A percentile compares a stretch with the other conserved stretches of the same genome.
These are phyloP conservation scores for Ataeniobius toweri DNA, from an alignment of 2,797 vertebrate species.

Conservation along the genomic window DNA sequence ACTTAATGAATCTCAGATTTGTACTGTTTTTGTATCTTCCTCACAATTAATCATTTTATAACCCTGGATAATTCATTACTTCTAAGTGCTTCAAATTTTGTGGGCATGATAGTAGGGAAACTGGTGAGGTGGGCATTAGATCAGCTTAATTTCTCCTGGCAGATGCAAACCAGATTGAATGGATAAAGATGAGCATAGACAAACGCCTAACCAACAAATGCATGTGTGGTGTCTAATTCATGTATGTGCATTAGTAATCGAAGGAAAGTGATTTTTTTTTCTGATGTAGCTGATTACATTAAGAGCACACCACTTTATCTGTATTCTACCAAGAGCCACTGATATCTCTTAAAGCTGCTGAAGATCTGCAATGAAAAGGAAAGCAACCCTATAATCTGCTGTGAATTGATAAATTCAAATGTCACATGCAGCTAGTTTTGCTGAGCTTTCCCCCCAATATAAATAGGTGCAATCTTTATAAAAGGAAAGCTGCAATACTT, in stretches of 20 bases:
- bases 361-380: slow-evolving; percentile 38
- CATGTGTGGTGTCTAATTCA: slow-evolving; percentile 22
- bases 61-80: too few species aligned
- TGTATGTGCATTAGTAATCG: slow-evolving; percentile 5
- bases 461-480: slow-evolving; percentile 68
- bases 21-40: not conserved
- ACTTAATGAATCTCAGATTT: not conserved
- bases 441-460: slow-evolving; percentile 76
- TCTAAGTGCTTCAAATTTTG: slow-evolving; percentile 5
- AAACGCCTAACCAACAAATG: slow-evolving; percentile 53
- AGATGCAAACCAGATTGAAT: slow-evolving; percentile 74
- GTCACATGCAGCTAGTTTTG: slow-evolving; percentile 63
- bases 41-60: too few species aligned
- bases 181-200: slow-evolving; percentile 76
- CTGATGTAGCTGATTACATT: slow-evolving; percentile 47
- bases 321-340: slow-evolving; percentile 47
- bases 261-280: slow-evolving; percentile 27
- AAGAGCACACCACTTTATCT: slow-evolving; percentile 68
- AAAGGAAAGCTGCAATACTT: slow-evolving; percentile 65
- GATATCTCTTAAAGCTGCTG: slow-evolving; percentile 45
- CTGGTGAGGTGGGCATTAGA: slow-evolving; percentile 37
- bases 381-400: slow-evolving; percentile 31
- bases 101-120: slow-evolving; percentile 9
- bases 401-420: slow-evolving; percentile 49
- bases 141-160: slow-evolving; percentile 73